Percentiles rank a stretch among this genome's conserved stretches.
Evolutionary conservation across 2,797 vertebrate species (phyloP).

Genomic region (Buphagus erythrorhynchus): DNA sequence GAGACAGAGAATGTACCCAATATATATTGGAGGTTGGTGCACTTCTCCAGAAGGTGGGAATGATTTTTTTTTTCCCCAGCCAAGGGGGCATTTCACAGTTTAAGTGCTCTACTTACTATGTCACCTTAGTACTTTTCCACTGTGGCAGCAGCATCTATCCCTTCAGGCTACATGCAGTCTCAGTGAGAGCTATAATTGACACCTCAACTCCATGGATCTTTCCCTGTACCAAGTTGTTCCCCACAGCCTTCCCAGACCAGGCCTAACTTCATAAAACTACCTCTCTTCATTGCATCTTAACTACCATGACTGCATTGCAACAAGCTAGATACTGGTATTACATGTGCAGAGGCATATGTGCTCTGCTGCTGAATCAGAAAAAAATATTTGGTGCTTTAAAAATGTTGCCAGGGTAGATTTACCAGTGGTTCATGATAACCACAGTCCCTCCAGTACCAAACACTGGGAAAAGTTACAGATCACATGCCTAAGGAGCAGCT

Average conservation of each 20-base stretch:
- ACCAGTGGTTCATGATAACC: neutral
- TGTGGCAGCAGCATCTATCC: neutral
- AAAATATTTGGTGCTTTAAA: neutral
- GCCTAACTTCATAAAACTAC: neutral
- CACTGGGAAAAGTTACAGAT: neutral
- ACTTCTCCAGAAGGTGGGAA: neutral
- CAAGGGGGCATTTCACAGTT: neutral
- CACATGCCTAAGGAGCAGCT: neutral
- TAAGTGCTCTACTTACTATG: neutral
- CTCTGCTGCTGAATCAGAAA: neutral
- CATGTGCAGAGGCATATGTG: accelerated
- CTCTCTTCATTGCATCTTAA: neutral
- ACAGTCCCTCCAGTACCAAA: neutral
- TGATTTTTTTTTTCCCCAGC: neutral
- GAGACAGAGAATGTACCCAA: neutral
- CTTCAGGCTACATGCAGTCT: neutral
- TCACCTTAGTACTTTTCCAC: neutral
- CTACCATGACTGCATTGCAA: neutral
- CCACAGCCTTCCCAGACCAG: neutral
- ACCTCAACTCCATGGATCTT: neutral
- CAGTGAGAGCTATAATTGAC: neutral
- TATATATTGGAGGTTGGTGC: neutral
- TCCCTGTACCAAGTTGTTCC: neutral
- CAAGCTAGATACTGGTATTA: neutral
- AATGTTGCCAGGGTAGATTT: neutral